Evolutionary conservation across 2,888 invertebrate genomes (phyloP), one percentile per base, ranked within the genome.

Genomic region (Spisula solida): DNA sequence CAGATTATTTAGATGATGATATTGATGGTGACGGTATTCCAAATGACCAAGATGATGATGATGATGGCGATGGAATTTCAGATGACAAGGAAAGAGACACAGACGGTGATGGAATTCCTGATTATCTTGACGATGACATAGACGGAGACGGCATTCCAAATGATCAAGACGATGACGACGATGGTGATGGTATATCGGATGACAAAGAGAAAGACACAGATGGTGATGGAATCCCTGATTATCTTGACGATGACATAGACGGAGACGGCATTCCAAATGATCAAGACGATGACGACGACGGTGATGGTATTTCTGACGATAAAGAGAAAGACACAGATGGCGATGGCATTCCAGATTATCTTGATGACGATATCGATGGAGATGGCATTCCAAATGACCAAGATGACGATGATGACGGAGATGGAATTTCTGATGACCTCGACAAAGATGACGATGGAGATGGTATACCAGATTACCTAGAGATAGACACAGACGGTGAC

Each of bases 21-120:
- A 93, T 90, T 85, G 95, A 96, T 93, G 93, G 93, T 0, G 95
- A 96, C 93, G 95, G 95, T 29, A 95, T 96, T 60, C 95, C 94
- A 12, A 94, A 95, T 88, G 79, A 93, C 70, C 29, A 90, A 6
- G 94, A 95, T 18, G 84, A 92, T 12, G 95, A 95, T 85, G 86
- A 85, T 47, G 93, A 94, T 60, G 92, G 92, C 18, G 96, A 95
- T 89, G 95, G 95, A 29, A 94, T 95, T 89, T 95, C 95, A 20
- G 95, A 95, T 86, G 85, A 93, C 84, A 47, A 90, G 25, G 94
- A 95, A 55, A 90, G 93, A 48, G 95, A 95, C 81, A 93, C 93
- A 31, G 95, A 96, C 90, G 95, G 95, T 16, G 95, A 96, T 92
- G 95, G 95, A 14, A 94, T 95, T 34, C 95, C 95, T 0, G 95